Base-by-base conservation (phyloP, 2,113 vertebrate species). In the Pionites leucogaster region DNA sequence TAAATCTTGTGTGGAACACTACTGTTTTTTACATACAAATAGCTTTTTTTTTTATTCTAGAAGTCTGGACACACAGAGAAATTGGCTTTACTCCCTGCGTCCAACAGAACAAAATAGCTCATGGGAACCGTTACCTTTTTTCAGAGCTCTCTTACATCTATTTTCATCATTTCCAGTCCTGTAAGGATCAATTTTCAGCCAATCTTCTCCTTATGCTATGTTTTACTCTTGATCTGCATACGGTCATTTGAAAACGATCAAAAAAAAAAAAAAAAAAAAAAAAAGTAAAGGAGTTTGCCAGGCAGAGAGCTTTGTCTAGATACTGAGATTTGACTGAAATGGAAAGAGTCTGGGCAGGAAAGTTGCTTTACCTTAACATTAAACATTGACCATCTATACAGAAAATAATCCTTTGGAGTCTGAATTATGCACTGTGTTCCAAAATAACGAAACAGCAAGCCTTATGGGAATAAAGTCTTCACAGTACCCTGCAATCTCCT, bases 361-460 rank as follows among this genome's bases (percentile, higher is more conserved):
- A 75, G 16, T 35, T 65, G 3, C 7, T 60, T 81, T 82, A 33
- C 10, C 18, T 71, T 29, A 76, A 19, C 28, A 33, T 70, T 86
- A 83, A 90, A 68, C 25, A 86, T 83, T 94, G 83, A 42, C 29
- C 3, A 82, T 16, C 24, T 91, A 46, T 33, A 77, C 4, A 63
- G n/a, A n/a, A 75, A 65, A 62, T 44, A 83, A 63, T 52, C 13
- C 39, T 70, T 10, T 60, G 57, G 89, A 83, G 44, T 59, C 17
- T 88, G 62, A 83, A 78, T 92, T 81, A 76, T 35, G 5, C 55
- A 14, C 59, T 79, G 7, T 60, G 25, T 88, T 94, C 52, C 55
- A 74, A 95, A 88, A 72, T 64, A 94, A 93, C 59, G 53, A 93
- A 91, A 35, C 57, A 86, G 46, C 11, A 92, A 92, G 22, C 17